Conservation (phyloP, 1,140 invertebrate species). For the Aphaenogaster rudis region DNA sequence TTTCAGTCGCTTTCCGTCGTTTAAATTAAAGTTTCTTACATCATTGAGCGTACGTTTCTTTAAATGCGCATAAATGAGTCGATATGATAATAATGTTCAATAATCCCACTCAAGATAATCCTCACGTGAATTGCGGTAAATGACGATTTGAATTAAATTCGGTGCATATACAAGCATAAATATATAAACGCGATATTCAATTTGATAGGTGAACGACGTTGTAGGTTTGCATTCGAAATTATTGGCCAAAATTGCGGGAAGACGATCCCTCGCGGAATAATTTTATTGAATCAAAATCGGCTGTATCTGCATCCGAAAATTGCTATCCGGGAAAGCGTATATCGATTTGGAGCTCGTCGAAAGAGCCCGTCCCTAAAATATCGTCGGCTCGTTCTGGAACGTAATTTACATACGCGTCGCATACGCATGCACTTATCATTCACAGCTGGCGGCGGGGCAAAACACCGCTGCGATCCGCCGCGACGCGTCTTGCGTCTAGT, state of each 20-base stretch:
- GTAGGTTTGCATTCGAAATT: constrained; percentile 7
- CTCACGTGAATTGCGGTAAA: no score
- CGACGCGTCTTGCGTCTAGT: constrained; percentile 55
- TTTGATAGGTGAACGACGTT: background rate
- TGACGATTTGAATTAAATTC: background rate
- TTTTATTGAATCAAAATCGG: background rate
- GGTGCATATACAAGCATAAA: background rate
- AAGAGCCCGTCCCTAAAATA: background rate
- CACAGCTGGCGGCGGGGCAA: constrained; percentile 52
- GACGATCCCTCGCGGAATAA: background rate
- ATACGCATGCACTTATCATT: constrained; percentile 55
- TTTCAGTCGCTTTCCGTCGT: background rate
- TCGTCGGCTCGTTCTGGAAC: background rate
- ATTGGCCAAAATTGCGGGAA: background rate
- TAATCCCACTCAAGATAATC: background rate
- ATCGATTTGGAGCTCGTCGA: background rate
- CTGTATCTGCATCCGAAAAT: background rate
- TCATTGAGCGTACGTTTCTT: constrained; percentile 2
- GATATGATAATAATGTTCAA: constrained; percentile 12
- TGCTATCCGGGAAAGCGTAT: background rate
- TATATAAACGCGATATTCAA: background rate
- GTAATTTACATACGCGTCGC: constrained; percentile 5
- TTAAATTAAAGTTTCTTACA: background rate
- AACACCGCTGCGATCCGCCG: constrained; percentile 16
- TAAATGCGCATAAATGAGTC: constrained; percentile 1